Evolutionary conservation across 2,888 invertebrate species (phyloP).

Genomic region (Parnassius smintheus): DNA sequence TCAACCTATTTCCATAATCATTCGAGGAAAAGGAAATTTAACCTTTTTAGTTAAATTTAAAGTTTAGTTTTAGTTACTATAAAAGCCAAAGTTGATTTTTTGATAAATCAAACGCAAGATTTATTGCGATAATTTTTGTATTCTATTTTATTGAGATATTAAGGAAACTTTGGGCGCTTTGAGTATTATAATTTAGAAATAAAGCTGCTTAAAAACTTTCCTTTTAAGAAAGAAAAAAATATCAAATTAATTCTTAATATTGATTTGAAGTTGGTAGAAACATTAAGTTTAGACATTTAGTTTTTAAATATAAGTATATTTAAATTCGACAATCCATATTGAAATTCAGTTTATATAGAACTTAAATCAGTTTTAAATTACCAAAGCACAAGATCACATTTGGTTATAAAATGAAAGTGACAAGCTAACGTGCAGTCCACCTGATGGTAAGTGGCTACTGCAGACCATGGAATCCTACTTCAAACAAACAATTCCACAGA

Average conservation of each 20-base stretch:
- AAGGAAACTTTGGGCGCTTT: too few relatives aligned
- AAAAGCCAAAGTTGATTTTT: not conserved
- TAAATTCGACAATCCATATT: slow-evolving; percentile 1
- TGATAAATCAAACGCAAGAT: not conserved
- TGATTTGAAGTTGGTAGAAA: slow-evolving; percentile 54
- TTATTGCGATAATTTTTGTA: not conserved
- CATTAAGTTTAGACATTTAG: slow-evolving; percentile 65
- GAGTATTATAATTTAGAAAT: too few relatives aligned
- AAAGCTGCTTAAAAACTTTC: slow-evolving; percentile 7
- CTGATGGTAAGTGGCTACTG: too few relatives aligned
- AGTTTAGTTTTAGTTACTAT: too few relatives aligned
- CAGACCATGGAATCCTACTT: too few relatives aligned
- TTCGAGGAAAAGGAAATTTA: slow-evolving; percentile 7
- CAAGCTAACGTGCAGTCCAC: too few relatives aligned
- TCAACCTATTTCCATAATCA: slow-evolving; percentile 19
- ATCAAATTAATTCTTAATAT: slow-evolving; percentile 54
- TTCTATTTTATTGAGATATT: too few relatives aligned
- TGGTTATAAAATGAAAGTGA: too few relatives aligned
- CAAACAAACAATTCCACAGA: too few relatives aligned
- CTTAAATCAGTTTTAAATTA: not conserved
- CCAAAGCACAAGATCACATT: too few relatives aligned
- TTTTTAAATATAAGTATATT: slow-evolving; percentile 27
- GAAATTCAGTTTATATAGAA: not conserved
- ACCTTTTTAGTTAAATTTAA: not conserved
- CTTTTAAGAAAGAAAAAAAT: slow-evolving; percentile 26